Percentiles rank a stretch among this genome's conserved stretches.
Conservation (phyloP, 2,888 invertebrate genomes). For the Megaustenia siamemsis region DNA sequence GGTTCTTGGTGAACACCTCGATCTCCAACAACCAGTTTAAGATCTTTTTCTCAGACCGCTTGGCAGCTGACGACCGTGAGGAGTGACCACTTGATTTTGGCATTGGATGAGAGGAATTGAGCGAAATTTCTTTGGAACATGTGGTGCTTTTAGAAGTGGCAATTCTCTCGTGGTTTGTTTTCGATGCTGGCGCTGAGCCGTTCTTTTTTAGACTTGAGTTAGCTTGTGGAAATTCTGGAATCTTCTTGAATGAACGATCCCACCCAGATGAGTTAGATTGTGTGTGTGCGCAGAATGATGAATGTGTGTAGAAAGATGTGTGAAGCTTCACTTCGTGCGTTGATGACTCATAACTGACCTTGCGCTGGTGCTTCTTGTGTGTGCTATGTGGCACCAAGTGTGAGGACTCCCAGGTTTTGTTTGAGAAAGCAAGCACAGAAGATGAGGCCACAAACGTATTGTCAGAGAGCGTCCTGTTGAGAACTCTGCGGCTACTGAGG, state of each 20-base stretch:
- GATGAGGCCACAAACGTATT: background rate
- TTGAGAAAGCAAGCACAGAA: background rate
- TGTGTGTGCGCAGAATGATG: background rate
- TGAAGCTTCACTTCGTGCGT: background rate
- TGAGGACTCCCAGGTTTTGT: background rate
- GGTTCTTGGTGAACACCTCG: background rate
- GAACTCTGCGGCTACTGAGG: background rate
- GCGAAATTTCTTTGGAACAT: slow-evolving; percentile 13
- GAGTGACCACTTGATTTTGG: slow-evolving; percentile 13
- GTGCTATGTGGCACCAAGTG: background rate
- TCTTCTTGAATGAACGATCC: background rate
- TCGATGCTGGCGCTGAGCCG: background rate
- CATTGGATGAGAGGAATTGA: slow-evolving; percentile 27
- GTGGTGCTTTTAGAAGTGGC: background rate
- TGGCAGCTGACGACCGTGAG: background rate
- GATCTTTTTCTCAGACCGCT: slow-evolving; percentile 31
- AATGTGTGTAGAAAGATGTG: background rate
- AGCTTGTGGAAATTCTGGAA: background rate
- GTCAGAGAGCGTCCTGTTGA: background rate
- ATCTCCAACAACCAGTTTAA: background rate
- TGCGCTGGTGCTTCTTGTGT: background rate
- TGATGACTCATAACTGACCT: background rate
- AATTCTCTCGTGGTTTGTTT: background rate
- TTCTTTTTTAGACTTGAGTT: background rate
- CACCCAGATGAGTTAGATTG: too few species aligned